phyloP scores from a whole-genome alignment of 2,797 vertebrate species.

The Craterocephalus amniculus region DNA sequence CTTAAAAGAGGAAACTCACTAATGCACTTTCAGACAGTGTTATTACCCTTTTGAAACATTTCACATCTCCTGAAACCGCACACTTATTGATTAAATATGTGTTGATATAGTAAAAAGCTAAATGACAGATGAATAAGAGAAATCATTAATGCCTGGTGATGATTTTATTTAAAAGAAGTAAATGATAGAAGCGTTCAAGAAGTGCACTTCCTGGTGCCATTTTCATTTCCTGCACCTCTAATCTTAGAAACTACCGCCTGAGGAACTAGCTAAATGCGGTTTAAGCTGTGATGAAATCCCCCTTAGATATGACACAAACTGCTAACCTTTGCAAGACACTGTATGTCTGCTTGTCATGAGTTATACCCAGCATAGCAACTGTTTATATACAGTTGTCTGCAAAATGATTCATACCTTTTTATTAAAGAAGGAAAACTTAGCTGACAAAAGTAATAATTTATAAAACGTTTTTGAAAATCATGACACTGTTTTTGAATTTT shows the following conservation, averaged over 20 bases:
- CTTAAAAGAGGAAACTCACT: slow-evolving; percentile 36
- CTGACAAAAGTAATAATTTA: no score
- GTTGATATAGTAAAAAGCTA: neutral
- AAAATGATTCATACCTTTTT: no score
- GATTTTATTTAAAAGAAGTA: neutral
- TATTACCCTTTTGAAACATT: slow-evolving; percentile 31
- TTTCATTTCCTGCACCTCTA: neutral
- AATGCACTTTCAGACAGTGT: slow-evolving; percentile 39
- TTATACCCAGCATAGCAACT: neutral
- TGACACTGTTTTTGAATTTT: no score
- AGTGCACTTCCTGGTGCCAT: rapidly evolving
- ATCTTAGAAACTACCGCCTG: slow-evolving; percentile 7
- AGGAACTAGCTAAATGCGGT: neutral
- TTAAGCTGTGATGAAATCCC: slow-evolving; percentile 20
- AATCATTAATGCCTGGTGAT: neutral
- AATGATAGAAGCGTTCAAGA: neutral
- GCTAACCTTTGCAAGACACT: neutral
- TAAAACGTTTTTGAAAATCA: no score
- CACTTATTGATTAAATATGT: neutral
- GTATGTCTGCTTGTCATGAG: neutral
- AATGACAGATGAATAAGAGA: neutral
- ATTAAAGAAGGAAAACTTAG: no score
- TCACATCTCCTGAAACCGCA: slow-evolving; percentile 13
- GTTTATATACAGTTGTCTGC: neutral
- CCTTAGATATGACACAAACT: neutral